A percentile compares a stretch with the other conserved stretches of the same genome.
Conservation (phyloP, 2,888 invertebrate genomes). For the Agonopterix alstromeriana region DNA sequence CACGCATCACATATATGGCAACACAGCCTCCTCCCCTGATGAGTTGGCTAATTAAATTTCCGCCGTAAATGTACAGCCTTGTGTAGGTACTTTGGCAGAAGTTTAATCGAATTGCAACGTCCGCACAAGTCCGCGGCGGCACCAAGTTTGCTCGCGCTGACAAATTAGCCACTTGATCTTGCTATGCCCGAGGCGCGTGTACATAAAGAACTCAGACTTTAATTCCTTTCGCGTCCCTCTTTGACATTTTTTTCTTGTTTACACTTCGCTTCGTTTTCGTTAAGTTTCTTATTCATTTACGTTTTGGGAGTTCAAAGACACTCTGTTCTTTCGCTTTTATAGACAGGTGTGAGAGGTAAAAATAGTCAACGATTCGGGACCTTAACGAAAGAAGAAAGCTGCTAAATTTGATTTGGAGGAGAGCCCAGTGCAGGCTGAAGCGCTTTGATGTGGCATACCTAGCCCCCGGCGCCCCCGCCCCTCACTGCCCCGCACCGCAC, state of each 20-base stretch:
- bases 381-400: slow-evolving; percentile 63
- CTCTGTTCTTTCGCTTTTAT: slow-evolving; percentile 13
- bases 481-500: slow-evolving; percentile 28
- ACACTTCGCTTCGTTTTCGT: slow-evolving; percentile 30
- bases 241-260: slow-evolving; percentile 36
- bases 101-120: slow-evolving; percentile 73
- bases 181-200: slow-evolving; percentile 41
- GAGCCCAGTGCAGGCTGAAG: slow-evolving; percentile 45
- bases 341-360: slow-evolving; percentile 18
- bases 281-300: slow-evolving; percentile 19
- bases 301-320: slow-evolving; percentile 14
- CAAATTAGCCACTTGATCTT: slow-evolving; percentile 70
- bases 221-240: slow-evolving; percentile 37
- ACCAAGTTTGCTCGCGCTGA: slow-evolving; percentile 55
- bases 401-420: slow-evolving; percentile 68
- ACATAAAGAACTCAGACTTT: slow-evolving; percentile 47
- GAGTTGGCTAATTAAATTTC: slow-evolving; percentile 68
- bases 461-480: slow-evolving; percentile 32
- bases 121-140: slow-evolving; percentile 42
- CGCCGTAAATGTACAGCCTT: slow-evolving; percentile 52
- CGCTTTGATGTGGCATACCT: slow-evolving; percentile 66
- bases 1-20: slow-evolving; percentile 21
- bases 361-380: slow-evolving; percentile 24
- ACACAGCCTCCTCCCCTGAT: slow-evolving; percentile 32
- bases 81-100: slow-evolving; percentile 53